Percentiles rank a stretch among this genome's conserved stretches.
Evolutionary conservation across 2,113 vertebrate species (phyloP).

Genomic region (Scomber japonicus): DNA sequence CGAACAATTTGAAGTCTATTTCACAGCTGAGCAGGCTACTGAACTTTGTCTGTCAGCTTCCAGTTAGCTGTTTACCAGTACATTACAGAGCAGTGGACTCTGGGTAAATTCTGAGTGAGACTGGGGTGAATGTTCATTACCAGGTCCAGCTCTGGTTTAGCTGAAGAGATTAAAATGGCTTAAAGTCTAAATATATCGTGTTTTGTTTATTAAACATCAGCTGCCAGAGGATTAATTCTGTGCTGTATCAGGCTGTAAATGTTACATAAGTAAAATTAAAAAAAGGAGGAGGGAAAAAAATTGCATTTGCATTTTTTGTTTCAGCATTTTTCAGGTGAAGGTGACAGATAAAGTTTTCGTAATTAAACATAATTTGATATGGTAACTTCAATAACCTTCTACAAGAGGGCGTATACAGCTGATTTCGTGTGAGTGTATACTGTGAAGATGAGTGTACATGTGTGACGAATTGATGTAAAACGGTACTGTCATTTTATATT

Average conservation of each 20-base stretch:
- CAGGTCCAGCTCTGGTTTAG: slow-evolving; percentile 17
- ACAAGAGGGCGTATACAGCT: not conserved
- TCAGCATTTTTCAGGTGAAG: slow-evolving; percentile 2
- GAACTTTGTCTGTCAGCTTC: slow-evolving; percentile 59
- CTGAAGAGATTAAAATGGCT: slow-evolving; percentile 9
- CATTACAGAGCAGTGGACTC: slow-evolving; percentile 9
- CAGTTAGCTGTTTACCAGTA: slow-evolving; percentile 52
- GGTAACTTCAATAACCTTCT: slow-evolving; percentile 15
- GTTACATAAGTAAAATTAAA: slow-evolving; percentile 8
- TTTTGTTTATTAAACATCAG: slow-evolving; percentile 22
- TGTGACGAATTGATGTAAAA: slow-evolving; percentile 65
- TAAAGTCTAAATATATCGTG: slow-evolving; percentile 20
- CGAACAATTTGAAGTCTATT: slow-evolving; percentile 73
- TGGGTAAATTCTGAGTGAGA: slow-evolving; percentile 24
- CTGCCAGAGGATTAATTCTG: not conserved
- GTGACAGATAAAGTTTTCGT: slow-evolving; percentile 27
- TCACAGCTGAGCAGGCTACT: slow-evolving; percentile 73
- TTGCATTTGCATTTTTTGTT: not conserved
- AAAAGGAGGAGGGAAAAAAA: not conserved
- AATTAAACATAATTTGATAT: slow-evolving; percentile 35
- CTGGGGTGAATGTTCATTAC: slow-evolving; percentile 2
- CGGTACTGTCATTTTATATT: slow-evolving; percentile 67
- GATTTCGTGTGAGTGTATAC: slow-evolving; percentile 24
- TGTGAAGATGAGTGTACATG: slow-evolving; percentile 15
- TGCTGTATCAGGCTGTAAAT: not conserved